Evolutionary conservation across 2,797 vertebrate species (phyloP).

Genomic region (Menidia menidia): DNA sequence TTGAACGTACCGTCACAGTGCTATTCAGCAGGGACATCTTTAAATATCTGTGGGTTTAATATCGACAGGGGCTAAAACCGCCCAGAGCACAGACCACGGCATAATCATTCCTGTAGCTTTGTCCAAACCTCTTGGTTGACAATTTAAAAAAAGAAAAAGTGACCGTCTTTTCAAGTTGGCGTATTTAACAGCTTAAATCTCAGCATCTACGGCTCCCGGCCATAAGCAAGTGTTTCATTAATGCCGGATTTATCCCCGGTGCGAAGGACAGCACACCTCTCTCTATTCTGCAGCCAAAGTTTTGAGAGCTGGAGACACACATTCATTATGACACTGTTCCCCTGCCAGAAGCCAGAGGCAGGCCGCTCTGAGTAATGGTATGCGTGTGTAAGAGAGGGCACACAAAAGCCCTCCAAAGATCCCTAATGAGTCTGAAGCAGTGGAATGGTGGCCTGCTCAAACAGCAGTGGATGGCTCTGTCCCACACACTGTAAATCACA

Average conservation of each 20-base stretch:
- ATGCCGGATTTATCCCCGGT: conserved; percentile 67
- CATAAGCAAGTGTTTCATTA: conserved; percentile 84
- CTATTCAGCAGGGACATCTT: too few species aligned
- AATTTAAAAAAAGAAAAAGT: conserved; percentile 36
- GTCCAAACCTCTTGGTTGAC: conserved; percentile 11
- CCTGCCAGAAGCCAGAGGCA: conserved; percentile 61
- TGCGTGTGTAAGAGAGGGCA: conserved; percentile 58
- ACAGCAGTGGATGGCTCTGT: conserved; percentile 79
- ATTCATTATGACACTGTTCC: conserved; percentile 50
- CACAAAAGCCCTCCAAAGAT: conserved; percentile 66
- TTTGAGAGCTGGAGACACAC: conserved; percentile 52
- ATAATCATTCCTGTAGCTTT: conserved; percentile 7
- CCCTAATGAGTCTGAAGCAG: conserved; percentile 75
- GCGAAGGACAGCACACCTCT: conserved; percentile 72
- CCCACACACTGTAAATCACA: conserved; percentile 85
- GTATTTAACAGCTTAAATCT: conserved; percentile 53
- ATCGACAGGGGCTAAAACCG: too few species aligned
- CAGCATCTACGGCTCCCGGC: conserved; percentile 53
- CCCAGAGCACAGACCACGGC: too few species aligned
- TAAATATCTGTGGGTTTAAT: too few species aligned
- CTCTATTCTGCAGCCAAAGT: conserved; percentile 58
- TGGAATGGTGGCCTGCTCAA: conserved; percentile 63
- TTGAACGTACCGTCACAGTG: too few species aligned
- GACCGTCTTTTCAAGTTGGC: conserved; percentile 43
- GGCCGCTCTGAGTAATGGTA: conserved; percentile 49